These are phyloP conservation scores for Conistra vaccinii DNA, from an alignment of 2,888 invertebrate genomes.

Conservation along the genomic window DNA sequence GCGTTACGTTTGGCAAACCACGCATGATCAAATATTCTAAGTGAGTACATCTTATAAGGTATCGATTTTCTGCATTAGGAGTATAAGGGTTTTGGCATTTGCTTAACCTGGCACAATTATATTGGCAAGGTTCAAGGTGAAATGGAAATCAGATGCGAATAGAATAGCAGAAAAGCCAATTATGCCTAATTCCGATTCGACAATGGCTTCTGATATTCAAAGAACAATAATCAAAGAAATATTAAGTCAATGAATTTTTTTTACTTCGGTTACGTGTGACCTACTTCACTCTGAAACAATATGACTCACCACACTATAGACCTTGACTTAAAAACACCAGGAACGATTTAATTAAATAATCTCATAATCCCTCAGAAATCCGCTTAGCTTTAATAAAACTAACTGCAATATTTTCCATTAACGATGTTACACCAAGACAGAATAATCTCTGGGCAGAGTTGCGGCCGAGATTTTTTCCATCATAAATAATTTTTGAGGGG, in stretches of 20 bases:
- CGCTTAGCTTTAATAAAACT: constrained; percentile 65
- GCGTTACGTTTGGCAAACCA: constrained; percentile 29
- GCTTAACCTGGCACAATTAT: constrained; percentile 12
- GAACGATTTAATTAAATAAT: constrained; percentile 64
- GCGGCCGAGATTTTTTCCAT: constrained; percentile 23
- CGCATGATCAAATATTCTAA: constrained; percentile 33
- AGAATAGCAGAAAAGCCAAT: constrained; percentile 30
- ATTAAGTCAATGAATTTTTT: constrained; percentile 3
- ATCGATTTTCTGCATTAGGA: constrained; percentile 42
- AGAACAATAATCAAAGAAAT: constrained; percentile 24
- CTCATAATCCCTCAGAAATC: constrained; percentile 65
- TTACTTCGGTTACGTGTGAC: constrained; percentile 18
- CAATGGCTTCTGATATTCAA: neutral
- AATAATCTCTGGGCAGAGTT: constrained; percentile 29
- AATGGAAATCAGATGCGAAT: constrained; percentile 35
- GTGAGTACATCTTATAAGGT: constrained; percentile 13
- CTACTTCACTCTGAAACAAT: constrained; percentile 45
- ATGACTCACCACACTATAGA: constrained; percentile 26
- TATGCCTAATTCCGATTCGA: constrained; percentile 8
- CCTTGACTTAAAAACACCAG: constrained; percentile 48
- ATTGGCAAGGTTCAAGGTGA: constrained; percentile 27
- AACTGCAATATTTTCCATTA: constrained; percentile 67
- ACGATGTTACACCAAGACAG: constrained; percentile 51
- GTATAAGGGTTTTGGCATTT: constrained; percentile 10
- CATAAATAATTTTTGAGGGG: constrained; percentile 42